Evolutionary conservation across 2,797 vertebrate species (phyloP), one percentile per base, ranked within the genome.

Genomic region (Ceryle rudis): DNA sequence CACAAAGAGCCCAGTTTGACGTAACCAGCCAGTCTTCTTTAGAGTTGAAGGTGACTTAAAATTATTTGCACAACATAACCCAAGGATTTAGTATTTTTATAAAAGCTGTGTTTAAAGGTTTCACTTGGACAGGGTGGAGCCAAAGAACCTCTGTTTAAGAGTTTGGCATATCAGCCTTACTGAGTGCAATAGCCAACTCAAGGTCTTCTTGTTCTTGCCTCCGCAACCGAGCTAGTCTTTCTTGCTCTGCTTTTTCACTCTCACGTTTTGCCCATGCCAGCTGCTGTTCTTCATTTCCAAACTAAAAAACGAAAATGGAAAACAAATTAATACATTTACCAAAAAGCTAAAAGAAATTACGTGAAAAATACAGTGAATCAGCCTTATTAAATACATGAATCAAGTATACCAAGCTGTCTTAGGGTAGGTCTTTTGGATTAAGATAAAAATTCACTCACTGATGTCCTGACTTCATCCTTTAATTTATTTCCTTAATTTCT

Each of bases 231-330:
- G 99, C 99, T 96, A 99, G 98, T 62, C 99, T 97, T 87, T 99
- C 99, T 23, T 99, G 99, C 97, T 99, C 99, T 1, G 99, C 99
- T 69, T 99, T 98, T 94, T 99, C 99, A 15, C 99, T 99, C 98
- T 99, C 99, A 2, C 99, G 97, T 97, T 99, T 99, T 7, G 99
- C 99, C 99, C 99, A 99, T 17, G 99, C 99, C 98, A 99, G 94
- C 97, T 99, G 99, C 98, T 99, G 99, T 6, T 99, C 99, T 98
- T 99, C 99, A 98, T 99, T 99, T 95, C 99, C 99, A 98, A 99
- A 99, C 99, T 99, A 80, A 13, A 46, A 96, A 91, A 94, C 1
- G 54, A 92, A 97, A 95, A 96, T 1, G 71, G 77, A 94, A 67
- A 81, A 77, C 0, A 14, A 52, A 88, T 98, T 95, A 96, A 73